A percentile compares a stretch with the other conserved stretches of the same genome.
These are phyloP conservation scores for Rhabditoides inermis DNA, from an alignment of 2,888 invertebrate genomes.

Conservation along the genomic window DNA sequence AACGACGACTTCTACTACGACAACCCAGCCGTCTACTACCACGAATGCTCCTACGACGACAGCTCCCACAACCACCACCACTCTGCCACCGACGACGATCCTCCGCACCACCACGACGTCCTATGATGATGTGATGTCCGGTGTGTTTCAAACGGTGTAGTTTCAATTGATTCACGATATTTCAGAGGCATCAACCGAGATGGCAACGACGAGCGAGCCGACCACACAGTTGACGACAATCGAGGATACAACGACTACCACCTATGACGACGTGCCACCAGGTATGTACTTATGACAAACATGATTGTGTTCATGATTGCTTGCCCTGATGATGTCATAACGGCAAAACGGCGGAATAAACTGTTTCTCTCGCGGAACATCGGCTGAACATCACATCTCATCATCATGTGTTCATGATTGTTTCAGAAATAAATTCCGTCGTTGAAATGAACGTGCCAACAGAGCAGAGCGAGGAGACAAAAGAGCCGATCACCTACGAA, in stretches of 20 bases:
- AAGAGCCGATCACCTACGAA: too few relatives aligned
- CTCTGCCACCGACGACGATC: background rate
- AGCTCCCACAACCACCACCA: slow-evolving; percentile 4
- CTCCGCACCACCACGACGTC: background rate
- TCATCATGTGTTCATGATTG: too few relatives aligned
- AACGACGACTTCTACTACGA: background rate
- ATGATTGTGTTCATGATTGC: too few relatives aligned
- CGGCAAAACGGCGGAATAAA: too few relatives aligned
- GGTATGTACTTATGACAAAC: background rate
- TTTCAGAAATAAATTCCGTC: too few relatives aligned
- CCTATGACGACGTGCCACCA: background rate
- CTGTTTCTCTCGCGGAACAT: too few relatives aligned
- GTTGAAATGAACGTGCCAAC: too few relatives aligned
- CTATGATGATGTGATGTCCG: too few relatives aligned
- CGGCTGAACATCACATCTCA: too few relatives aligned
- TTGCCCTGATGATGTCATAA: too few relatives aligned
- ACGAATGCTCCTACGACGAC: slow-evolving; percentile 2
- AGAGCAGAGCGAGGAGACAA: too few relatives aligned
- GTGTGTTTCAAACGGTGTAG: too few relatives aligned
- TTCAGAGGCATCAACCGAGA: background rate
- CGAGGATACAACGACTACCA: background rate
- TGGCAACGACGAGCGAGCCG: background rate
- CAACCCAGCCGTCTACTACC: slow-evolving; percentile 4
- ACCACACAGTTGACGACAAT: background rate
- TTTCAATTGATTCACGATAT: background rate